A percentile compares a stretch with the other conserved stretches of the same genome.
Conservation (phyloP, 2,113 vertebrate genomes). For the Serinus canaria region DNA sequence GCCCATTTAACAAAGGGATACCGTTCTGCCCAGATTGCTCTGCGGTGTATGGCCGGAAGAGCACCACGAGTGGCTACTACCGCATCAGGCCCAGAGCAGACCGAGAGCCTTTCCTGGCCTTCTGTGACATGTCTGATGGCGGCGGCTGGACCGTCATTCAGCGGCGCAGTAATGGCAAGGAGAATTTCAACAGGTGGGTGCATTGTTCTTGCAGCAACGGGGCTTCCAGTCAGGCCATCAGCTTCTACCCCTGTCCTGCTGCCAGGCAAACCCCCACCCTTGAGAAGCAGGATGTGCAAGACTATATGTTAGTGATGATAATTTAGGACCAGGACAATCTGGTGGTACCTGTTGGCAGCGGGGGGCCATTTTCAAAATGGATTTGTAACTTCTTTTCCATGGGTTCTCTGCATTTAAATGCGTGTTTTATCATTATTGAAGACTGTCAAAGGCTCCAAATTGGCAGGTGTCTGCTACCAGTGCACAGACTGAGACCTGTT, state of each 20-base stretch:
- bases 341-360: neutral
- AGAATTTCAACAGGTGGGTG: conserved; percentile 84
- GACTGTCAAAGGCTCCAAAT: neutral
- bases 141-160: conserved; percentile 91
- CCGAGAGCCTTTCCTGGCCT: conserved; percentile 81
- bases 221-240: neutral
- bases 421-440: neutral
- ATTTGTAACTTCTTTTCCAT: neutral
- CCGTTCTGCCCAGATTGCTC: conserved; percentile 78
- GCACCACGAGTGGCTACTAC: conserved; percentile 80
- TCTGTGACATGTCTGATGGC: conserved; percentile 90
- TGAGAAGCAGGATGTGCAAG: neutral
- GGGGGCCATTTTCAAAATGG: neutral
- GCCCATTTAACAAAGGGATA: fast-evolving
- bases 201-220: fast-evolving
- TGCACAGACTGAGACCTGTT: neutral
- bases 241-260: neutral
- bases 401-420: neutral
- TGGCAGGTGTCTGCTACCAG: neutral
- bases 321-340: neutral
- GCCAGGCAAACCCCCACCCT: neutral
- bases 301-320: neutral
- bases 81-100: conserved; percentile 75
- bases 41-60: conserved; percentile 73
- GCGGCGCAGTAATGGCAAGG: conserved; percentile 80